Percentiles rank a stretch among this genome's conserved stretches.
These are phyloP conservation scores for Entomyzon cyanotis DNA, from an alignment of 2,113 vertebrate species.

Conservation along the genomic window DNA sequence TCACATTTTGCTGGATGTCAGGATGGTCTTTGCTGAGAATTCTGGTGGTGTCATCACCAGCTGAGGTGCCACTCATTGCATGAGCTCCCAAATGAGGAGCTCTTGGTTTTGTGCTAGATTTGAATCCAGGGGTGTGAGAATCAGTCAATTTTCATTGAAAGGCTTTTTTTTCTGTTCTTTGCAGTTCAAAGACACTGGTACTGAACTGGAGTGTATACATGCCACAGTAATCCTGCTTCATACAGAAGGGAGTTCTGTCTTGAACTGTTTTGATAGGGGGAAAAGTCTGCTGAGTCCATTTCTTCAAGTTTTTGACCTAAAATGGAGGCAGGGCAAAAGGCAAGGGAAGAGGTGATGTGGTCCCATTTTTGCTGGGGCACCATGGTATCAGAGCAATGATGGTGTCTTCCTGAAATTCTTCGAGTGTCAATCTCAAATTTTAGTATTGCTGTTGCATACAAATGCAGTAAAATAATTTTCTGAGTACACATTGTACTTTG, in stretches of 20 bases:
- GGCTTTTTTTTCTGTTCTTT: not conserved
- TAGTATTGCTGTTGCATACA: no score
- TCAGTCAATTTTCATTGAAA: not conserved
- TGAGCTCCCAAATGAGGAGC: not conserved
- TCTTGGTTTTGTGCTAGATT: not conserved
- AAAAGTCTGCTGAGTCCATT: not conserved
- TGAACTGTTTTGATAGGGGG: not conserved
- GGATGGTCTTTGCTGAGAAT: not conserved
- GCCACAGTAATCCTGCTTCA: not conserved
- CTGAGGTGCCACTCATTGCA: not conserved
- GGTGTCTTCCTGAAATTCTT: not conserved
- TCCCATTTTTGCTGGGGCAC: not conserved
- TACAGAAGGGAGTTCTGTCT: not conserved
- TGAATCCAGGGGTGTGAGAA: not conserved
- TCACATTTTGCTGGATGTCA: not conserved
- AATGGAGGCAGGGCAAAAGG: not conserved
- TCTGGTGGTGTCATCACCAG: not conserved
- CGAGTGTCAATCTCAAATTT: not conserved
- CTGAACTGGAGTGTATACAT: not conserved
- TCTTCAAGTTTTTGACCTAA: not conserved
- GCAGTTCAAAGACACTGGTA: not conserved
- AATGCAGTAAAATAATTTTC: not conserved
- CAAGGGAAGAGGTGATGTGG: not conserved
- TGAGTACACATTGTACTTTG: not conserved
- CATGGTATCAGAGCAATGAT: not conserved